These are phyloP conservation scores for Fistularia tabacaria DNA, from an alignment of 2,797 vertebrate species.

Conservation along the genomic window DNA sequence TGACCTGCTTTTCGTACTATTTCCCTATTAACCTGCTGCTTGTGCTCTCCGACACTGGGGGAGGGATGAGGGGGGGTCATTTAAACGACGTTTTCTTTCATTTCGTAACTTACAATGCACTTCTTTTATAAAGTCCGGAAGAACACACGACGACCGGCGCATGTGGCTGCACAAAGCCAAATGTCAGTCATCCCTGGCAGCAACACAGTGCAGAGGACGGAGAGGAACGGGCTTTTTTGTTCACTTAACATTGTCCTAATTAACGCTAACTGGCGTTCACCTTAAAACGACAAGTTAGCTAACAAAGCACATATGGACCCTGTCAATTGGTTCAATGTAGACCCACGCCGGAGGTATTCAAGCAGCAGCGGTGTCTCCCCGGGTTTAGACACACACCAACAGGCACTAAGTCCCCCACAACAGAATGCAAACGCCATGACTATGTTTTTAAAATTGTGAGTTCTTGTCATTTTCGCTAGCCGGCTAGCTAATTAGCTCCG, in stretches of 20 bases:
- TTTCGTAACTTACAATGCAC: no score
- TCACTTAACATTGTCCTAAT: background rate
- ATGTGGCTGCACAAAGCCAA: no score
- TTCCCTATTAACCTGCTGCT: no score
- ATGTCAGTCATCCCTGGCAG: no score
- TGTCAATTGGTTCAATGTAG: background rate
- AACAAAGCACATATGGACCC: slow-evolving; percentile 31
- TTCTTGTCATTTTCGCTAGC: slow-evolving; percentile 18
- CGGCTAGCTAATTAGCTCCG: slow-evolving; percentile 36
- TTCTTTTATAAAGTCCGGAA: no score
- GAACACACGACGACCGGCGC: no score
- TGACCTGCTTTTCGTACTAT: no score
- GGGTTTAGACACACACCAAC: slow-evolving; percentile 6
- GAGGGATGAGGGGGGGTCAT: no score
- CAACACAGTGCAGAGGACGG: no score
- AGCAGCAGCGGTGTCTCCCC: no score
- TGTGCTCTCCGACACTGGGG: no score
- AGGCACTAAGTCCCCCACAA: slow-evolving; percentile 4
- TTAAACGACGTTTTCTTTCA: no score
- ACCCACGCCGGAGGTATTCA: background rate
- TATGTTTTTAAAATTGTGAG: slow-evolving; percentile 34
- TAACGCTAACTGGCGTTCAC: slow-evolving; percentile 19
- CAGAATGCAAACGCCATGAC: slow-evolving; percentile 46
- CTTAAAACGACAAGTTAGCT: slow-evolving; percentile 25
- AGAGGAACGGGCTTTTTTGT: background rate